These are phyloP conservation scores for Dysmachus trigonus DNA, from an alignment of 2,888 invertebrate species.

Conservation along the genomic window DNA sequence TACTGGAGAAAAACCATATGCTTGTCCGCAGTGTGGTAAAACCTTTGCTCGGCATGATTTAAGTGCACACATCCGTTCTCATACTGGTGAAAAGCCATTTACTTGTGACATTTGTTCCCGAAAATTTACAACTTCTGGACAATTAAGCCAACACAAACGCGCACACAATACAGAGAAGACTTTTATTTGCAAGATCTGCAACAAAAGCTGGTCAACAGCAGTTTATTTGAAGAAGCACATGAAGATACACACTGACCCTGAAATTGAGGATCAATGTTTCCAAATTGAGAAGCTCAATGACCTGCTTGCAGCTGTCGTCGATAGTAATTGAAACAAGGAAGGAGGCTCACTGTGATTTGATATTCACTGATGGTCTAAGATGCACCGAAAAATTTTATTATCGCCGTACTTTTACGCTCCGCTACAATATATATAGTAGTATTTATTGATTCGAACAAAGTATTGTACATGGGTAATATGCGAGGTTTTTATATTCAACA, in stretches of 20 bases:
- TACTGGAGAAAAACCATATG: slow-evolving; percentile 62
- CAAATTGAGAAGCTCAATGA: slow-evolving; percentile 36
- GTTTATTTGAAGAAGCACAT: slow-evolving; percentile 63
- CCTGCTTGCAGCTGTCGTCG: slow-evolving; percentile 45
- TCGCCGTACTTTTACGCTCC: neutral
- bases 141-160: slow-evolving; percentile 61
- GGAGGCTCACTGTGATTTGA: neutral
- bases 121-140: slow-evolving; percentile 62
- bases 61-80: slow-evolving; percentile 62
- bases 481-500: neutral
- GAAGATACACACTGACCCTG: slow-evolving; percentile 48
- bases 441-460: neutral
- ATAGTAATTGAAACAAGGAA: neutral
- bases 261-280: slow-evolving; percentile 43
- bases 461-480: neutral
- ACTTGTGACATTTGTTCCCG: slow-evolving; percentile 59
- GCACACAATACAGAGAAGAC: slow-evolving; percentile 63
- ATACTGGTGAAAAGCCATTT: slow-evolving; percentile 57
- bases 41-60: slow-evolving; percentile 53
- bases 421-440: neutral
- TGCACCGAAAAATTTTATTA: too few relatives aligned
- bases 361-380: neutral
- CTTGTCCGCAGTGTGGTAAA: slow-evolving; percentile 61
- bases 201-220: slow-evolving; percentile 59
- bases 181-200: slow-evolving; percentile 61